Evolutionary conservation across 1,140 invertebrate species (phyloP).

Genomic region (Hycleus phaleratus): DNA sequence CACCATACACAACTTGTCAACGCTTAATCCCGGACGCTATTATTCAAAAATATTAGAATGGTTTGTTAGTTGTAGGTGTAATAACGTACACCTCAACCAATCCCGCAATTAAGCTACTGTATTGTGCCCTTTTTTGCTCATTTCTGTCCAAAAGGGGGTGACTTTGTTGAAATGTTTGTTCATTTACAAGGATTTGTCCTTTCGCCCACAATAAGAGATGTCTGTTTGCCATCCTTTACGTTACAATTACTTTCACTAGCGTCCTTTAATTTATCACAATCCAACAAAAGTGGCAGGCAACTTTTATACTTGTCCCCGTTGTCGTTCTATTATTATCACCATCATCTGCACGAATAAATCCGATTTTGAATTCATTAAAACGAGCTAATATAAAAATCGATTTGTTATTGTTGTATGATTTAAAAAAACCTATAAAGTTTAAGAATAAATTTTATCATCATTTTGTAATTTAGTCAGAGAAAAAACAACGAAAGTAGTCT

Average conservation of each 20-base stretch:
- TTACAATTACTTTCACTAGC: constrained; percentile 5
- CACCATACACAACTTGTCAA: constrained; percentile 5
- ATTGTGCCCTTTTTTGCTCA: background rate
- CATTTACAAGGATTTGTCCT: constrained; percentile 19
- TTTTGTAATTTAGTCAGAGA: constrained; percentile 4
- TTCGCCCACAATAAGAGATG: constrained; percentile 15
- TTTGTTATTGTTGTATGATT: too few relatives aligned
- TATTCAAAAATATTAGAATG: constrained; percentile 2
- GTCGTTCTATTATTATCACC: too few relatives aligned
- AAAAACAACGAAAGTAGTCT: background rate
- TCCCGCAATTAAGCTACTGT: background rate
- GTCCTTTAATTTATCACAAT: constrained; percentile 7
- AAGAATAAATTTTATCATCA: constrained; percentile 1
- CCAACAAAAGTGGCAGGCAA: background rate
- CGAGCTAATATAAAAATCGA: too few relatives aligned
- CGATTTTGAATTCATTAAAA: too few relatives aligned
- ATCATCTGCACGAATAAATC: too few relatives aligned
- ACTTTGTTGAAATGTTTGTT: constrained; percentile 20
- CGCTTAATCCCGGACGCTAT: constrained; percentile 3
- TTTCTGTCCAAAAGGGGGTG: background rate
- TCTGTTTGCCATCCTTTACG: constrained; percentile 10
- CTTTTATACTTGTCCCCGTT: too few relatives aligned
- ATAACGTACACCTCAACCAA: constrained; percentile 8
- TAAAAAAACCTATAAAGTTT: too few relatives aligned
- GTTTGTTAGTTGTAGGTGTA: background rate